Conservation (phyloP, 2,888 invertebrate genomes). For the Leptothorax acervorum region DNA sequence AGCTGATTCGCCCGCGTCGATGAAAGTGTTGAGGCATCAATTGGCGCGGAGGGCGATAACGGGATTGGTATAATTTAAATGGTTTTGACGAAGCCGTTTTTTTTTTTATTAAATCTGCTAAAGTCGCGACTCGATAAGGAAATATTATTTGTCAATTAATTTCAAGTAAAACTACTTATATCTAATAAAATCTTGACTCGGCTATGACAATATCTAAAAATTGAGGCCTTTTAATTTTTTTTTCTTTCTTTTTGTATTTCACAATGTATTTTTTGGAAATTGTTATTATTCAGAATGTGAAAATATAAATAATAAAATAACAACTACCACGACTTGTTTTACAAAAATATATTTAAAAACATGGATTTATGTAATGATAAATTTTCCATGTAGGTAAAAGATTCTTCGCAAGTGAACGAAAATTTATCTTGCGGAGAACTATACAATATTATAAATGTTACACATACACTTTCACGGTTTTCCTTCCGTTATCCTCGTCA, state of each 20-base stretch:
- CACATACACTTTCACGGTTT: background rate
- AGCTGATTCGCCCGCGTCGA: constrained; percentile 15
- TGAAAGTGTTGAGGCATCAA: constrained; percentile 16
- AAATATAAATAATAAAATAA: background rate
- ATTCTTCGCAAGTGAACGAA: background rate
- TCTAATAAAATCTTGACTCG: background rate
- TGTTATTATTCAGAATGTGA: background rate
- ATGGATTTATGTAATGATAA: background rate
- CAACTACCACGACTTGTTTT: background rate
- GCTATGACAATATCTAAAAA: background rate
- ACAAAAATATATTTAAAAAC: background rate
- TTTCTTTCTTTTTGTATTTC: background rate
- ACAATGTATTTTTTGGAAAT: background rate
- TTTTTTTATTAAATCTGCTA: background rate
- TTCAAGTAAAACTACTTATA: background rate
- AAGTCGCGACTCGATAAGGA: background rate
- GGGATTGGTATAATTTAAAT: background rate
- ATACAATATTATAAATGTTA: background rate
- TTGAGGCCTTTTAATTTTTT: background rate
- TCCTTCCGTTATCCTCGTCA: background rate
- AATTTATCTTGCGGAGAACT: background rate
- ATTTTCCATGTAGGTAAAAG: background rate
- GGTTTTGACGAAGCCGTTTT: background rate
- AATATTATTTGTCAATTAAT: background rate
- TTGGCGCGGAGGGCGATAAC: background rate